Base-by-base conservation (phyloP, 1,140 invertebrate species). In the Notospermus geniculatus region DNA sequence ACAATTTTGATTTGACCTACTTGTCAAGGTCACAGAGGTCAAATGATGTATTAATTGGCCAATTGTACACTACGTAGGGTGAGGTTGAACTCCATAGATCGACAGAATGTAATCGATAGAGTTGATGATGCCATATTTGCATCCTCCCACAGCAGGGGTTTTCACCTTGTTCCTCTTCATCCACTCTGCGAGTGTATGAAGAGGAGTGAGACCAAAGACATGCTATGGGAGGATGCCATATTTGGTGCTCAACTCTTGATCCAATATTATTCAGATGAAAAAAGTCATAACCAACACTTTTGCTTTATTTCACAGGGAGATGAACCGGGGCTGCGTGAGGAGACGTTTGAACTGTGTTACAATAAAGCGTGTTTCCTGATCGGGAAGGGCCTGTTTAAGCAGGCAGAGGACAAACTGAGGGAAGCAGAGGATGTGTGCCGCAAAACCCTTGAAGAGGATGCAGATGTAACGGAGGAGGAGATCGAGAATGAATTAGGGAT, bases 321-420 rank as follows among this genome's bases (percentile, higher is more conserved):
- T 59, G 71, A 84, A 50, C 83, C 84, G 50, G 76, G 79, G 9
- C 69, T 88, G 9, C 71, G 80, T 43, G 87, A 89, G 59, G 77
- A 85, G 32, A 89, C 89, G 0, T 97, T 96, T 80, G 95, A 98
- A 78, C 76, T 95, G 41, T 87, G 88, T 29, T 98, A 95, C 73
- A 98, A 98, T 77, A 86, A 87, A 39, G 92, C 92, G 5, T 95
- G 92, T 77, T 85, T 87, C 53, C 78, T 91, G 17, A 87, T 93
- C 52, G 89, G 88, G 64, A 82, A 85, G 50, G 88, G 87, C 4
- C 86, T 87, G 65, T 89, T 85, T 73, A 76, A 79, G 45, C 91
- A 92, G 71, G 93, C 93, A 1, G 86, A 93, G 64, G 87, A 87
- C 19, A 90, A 93, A 71, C 77, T 98, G 15, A 87, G 88, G 68